Evolutionary conservation across 1,140 invertebrate genomes (phyloP).

Genomic region (Zaprionus capensis): DNA sequence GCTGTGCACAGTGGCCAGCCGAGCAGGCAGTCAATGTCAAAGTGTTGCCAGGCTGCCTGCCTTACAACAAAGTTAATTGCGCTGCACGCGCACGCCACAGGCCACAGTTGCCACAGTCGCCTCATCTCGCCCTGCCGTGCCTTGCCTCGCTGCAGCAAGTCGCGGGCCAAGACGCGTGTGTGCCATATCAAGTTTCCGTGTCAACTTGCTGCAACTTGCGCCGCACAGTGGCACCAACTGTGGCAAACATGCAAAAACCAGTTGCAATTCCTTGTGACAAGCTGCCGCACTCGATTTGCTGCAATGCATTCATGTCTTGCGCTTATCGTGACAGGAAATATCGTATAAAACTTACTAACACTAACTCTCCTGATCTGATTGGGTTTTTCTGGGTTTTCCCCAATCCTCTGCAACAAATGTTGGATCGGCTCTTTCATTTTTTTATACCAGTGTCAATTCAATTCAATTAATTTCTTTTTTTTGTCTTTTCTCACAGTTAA

Average conservation of each 20-base stretch:
- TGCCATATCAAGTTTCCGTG: slow-evolving; percentile 81
- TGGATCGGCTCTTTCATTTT: too few species aligned
- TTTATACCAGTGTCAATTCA: too few species aligned
- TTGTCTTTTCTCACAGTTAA: too few species aligned
- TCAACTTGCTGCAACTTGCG: slow-evolving; percentile 44
- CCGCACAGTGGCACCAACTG: slow-evolving; percentile 45
- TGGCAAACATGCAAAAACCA: not conserved
- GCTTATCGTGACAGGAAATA: not conserved
- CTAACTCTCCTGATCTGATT: too few species aligned
- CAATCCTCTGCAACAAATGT: too few species aligned
- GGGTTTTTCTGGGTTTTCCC: too few species aligned
- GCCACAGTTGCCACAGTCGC: slow-evolving; percentile 13
- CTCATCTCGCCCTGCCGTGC: not conserved
- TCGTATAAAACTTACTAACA: too few species aligned
- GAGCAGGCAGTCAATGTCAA: slow-evolving; percentile 72
- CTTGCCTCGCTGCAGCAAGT: slow-evolving; percentile 15
- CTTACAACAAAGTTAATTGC: slow-evolving; percentile 82
- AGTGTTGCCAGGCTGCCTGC: slow-evolving; percentile 73
- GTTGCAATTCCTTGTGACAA: not conserved
- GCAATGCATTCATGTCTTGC: not conserved
- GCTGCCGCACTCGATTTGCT: not conserved
- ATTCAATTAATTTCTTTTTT: too few species aligned
- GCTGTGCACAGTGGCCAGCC: slow-evolving; percentile 6
- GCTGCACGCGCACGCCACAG: slow-evolving; percentile 79
- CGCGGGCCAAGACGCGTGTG: slow-evolving; percentile 61